Conservation (phyloP, 1,140 invertebrate species). For the Bombyx mori region ASM3026992v2 NC_085122.1:12634001-12634500, state of each 20-base stretch:
- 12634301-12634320: slow-evolving; percentile 84
- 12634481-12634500: no score
- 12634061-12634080: no score
- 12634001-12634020: no score
- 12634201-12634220: background rate
- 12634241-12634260: slow-evolving; percentile 86
- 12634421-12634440: background rate
- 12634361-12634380: slow-evolving; percentile 35
- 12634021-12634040: no score
- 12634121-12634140: no score
- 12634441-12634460: no score
- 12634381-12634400: background rate
- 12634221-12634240: background rate
- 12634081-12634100: no score
- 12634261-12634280: slow-evolving; percentile 86
- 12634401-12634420: background rate
- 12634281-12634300: slow-evolving; percentile 83
- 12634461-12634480: no score
- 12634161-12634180: no score
- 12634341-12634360: slow-evolving; percentile 57
- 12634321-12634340: slow-evolving; percentile 75
- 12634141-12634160: no score
- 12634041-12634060: no score
- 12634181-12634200: background rate
- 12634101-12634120: no score